Base-by-base conservation (phyloP, 2,113 vertebrate genomes). In the Sigmodon hispidus region DNA sequence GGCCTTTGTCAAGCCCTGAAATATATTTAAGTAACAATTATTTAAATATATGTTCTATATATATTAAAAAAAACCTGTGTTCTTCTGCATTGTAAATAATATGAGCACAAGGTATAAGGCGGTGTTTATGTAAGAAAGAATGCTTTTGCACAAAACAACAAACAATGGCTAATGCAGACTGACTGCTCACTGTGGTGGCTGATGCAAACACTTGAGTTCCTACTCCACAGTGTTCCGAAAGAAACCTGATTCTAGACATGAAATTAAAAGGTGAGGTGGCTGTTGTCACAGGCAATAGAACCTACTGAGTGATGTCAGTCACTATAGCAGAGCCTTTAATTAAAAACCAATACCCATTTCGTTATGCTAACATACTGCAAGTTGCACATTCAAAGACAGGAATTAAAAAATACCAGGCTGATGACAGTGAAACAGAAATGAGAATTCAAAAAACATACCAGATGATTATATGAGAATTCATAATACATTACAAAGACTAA, bases 41-140 rank as follows among this genome's bases (percentile, higher is more conserved):
- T 88, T 89, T 91, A 79, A 84, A 90, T 95, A 86, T 57, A 87
- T 29, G 5, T 65, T 80, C 85, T 85, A 70, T n/a, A n/a, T n/a
- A n/a, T n/a, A n/a, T n/a, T n/a, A 94, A 94, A 92, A 63, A 76
- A 24, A 48, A 15, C 52, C 76, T 50, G 10, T 88, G 83, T 93
- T 91, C 92, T 89, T 43, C 75, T 45, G 63, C 65, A 72, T 63
- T 63, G 8, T 12, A 95, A 75, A 87, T 43, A 84, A 15, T 13
- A 70, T 52, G 50, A 76, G 63, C 67, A 11, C 43, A 87, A 90
- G 90, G 72, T 79, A 73, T 52, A 90, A 61, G 67, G 70, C 85
- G 79, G 16, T 88, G 92, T 91, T 96, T 95, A 88, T 87, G 95
- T 89, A 91, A 89, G 55, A 75, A 94, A 87, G 45, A 65, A 48